A percentile compares a stretch with the other conserved stretches of the same genome.
phyloP scores from a whole-genome alignment of 2,113 vertebrate genomes.

The Myodes glareolus region DNA sequence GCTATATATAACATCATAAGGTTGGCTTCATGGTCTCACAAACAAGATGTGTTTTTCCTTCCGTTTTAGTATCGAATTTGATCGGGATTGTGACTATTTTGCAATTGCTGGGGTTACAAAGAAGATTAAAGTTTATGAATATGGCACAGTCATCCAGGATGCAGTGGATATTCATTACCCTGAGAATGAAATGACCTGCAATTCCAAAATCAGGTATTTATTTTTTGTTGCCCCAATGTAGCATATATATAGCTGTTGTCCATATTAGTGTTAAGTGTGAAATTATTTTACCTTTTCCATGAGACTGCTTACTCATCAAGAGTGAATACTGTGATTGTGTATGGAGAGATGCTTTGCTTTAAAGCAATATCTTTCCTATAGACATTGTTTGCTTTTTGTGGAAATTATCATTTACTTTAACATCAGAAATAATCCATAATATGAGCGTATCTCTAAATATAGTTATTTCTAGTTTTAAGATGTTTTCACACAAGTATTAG shows the following conservation, averaged over 20 bases:
- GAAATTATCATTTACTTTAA: not conserved
- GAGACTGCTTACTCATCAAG: not conserved
- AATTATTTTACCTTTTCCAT: not conserved
- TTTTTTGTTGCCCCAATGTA: slow-evolving; percentile 25
- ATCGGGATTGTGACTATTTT: slow-evolving; percentile 99
- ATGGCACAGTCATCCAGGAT: slow-evolving; percentile 99
- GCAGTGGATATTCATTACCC: slow-evolving; percentile 99
- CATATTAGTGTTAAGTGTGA: not conserved
- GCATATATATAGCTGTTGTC: not conserved
- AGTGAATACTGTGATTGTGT: not conserved
- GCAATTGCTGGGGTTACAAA: slow-evolving; percentile 99
- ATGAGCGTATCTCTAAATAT: not conserved
- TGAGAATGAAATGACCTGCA: slow-evolving; percentile 99
- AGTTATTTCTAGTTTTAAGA: slow-evolving; percentile 35
- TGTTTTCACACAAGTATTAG: slow-evolving; percentile 1
- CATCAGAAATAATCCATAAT: not conserved
- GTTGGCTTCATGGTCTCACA: not conserved
- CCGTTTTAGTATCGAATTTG: slow-evolving; percentile 95
- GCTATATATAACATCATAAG: slow-evolving; percentile 29
- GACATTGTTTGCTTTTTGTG: not conserved
- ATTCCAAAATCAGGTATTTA: slow-evolving; percentile 99
- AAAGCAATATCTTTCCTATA: not conserved
- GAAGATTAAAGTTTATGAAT: slow-evolving; percentile 99
- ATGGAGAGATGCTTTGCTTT: not conserved
- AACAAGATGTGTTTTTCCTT: slow-evolving; percentile 53